Evolutionary conservation across 1,140 invertebrate species (phyloP), one percentile per base, ranked within the genome.

Genomic region (Arion vulgaris): DNA sequence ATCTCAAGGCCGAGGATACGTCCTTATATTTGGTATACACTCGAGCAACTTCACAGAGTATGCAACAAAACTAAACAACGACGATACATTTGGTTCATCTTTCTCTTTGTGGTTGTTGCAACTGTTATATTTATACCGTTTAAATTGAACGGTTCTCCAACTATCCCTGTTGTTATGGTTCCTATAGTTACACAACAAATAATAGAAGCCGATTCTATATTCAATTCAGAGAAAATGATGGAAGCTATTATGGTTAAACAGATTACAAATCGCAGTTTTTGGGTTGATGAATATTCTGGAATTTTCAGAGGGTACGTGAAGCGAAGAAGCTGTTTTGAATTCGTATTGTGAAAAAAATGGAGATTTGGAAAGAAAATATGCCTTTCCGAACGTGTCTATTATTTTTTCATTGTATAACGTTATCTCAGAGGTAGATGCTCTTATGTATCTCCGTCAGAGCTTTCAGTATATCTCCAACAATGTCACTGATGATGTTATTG

Each of bases 351-450:
- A 51, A 38, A 53, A 41, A 36, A 41, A 62, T 66, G 62, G 73
- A 69, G 45, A 51, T 71, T 39, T 57, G 45, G 32, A 74, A 82
- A 34, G 62, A 28, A 28, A 77, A 66, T 39, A 71, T 45, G 7
- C 53, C 57, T 19, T 23, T 32, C 62, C 11, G 2, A 66, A 4
- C 2, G 28, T 32, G n/a, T 66, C 62, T 66, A 2, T 66, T 66
- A 32, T 66, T 13, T 66, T 66, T 23, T 66, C 62, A 32, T 66
- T 66, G 32, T 34, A 34, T 28, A 66, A 66, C 17, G 17, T 66
- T 32, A 0, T 32, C 32, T 32, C 62, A 32, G 28, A 32, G 5
- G 62, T 51, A 13, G 74, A 77, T n/a, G 45, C 81, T 62, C 73
- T 66, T 36, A 34, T 69, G 57, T 32, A 49, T 28, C 71, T 77